A percentile compares a stretch with the other conserved stretches of the same genome.
Conservation (phyloP, 1,140 invertebrate species). For the Drosophila mojavensis region DNA sequence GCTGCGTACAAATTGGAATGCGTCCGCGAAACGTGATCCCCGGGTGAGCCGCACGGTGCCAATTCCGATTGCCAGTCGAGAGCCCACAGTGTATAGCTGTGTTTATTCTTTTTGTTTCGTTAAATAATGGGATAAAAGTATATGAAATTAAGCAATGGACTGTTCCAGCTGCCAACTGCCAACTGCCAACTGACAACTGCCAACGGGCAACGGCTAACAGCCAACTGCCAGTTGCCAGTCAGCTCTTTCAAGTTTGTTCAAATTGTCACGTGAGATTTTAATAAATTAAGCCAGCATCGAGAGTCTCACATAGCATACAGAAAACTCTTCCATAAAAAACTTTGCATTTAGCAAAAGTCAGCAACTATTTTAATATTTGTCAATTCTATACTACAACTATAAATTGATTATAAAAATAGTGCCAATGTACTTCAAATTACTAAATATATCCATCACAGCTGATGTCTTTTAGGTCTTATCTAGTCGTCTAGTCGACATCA, state of each 20-base stretch:
- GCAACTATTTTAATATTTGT: too few relatives aligned
- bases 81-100: neutral
- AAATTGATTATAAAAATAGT: neutral
- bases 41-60: conserved; percentile 5
- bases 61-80: conserved; percentile 3
- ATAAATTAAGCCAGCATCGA: conserved; percentile 33
- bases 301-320: neutral
- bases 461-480: neutral
- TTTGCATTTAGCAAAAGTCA: too few relatives aligned
- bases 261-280: conserved; percentile 26
- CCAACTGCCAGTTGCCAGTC: conserved; percentile 29
- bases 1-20: conserved; percentile 59
- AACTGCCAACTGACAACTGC: neutral
- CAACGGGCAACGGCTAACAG: neutral
- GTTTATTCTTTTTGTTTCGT: conserved; percentile 16
- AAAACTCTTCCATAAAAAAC: too few relatives aligned
- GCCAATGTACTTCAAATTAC: neutral
- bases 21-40: conserved; percentile 46
- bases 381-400: neutral
- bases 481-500: neutral
- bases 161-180: conserved; percentile 27
- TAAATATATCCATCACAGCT: neutral
- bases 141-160: conserved; percentile 47
- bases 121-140: conserved; percentile 46
- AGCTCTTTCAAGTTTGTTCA: conserved; percentile 34